These are phyloP conservation scores for Tethya wilhelma DNA, from an alignment of 37 sponge, comb jelly and placozoan species.

Conservation along the genomic window DNA sequence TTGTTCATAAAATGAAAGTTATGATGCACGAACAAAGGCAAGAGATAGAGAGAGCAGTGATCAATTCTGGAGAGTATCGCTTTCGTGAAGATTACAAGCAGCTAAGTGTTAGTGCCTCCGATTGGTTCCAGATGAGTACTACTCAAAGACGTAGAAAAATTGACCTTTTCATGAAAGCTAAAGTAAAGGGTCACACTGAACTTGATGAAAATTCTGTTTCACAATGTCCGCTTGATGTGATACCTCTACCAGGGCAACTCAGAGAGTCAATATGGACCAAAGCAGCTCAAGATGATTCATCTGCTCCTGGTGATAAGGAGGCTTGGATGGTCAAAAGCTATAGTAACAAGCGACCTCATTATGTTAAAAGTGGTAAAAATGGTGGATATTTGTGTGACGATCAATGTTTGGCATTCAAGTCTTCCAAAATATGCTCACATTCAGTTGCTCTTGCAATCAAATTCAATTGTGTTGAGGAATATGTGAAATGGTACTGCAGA, in stretches of 20 bases:
- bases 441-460: constrained; percentile 13
- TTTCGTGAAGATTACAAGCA: neutral
- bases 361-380: constrained; percentile 1
- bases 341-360: constrained; percentile 12
- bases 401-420: constrained; percentile 27
- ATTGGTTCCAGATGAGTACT: constrained; percentile 22
- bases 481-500: neutral
- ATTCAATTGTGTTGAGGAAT: neutral
- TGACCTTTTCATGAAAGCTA: constrained; percentile 13
- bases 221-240: neutral
- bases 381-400: constrained; percentile 31
- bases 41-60: constrained; percentile 12
- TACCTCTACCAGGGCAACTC: neutral
- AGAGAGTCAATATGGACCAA: constrained; percentile 3
- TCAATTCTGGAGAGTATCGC: constrained; percentile 10
- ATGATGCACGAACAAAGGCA: neutral
- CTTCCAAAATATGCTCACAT: constrained; percentile 21
- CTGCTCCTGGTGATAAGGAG: constrained; percentile 11
- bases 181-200: no score
- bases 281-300: neutral
- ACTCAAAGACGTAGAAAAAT: neutral
- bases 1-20: constrained; percentile 9
- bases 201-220: no score
- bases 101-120: neutral
- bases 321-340: constrained; percentile 24